phyloP scores from a whole-genome alignment of 1,140 invertebrate genomes.

The Drosophila melanica region DNA sequence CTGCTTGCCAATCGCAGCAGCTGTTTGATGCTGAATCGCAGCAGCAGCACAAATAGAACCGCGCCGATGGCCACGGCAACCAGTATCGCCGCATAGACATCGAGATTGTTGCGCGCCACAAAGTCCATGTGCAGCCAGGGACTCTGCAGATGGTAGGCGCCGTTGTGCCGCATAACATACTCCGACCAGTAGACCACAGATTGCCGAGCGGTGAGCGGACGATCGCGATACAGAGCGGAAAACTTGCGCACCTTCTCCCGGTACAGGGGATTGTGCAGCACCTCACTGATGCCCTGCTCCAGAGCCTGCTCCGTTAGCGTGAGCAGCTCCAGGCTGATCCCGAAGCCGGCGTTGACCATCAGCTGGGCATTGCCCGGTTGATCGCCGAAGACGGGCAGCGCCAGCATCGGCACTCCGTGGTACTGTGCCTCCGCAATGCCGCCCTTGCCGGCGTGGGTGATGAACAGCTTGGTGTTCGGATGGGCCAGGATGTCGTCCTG shows the following conservation, averaged over 20 bases:
- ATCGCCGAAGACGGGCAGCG: conserved; percentile 82
- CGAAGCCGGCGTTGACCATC: conserved; percentile 32
- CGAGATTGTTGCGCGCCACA: conserved; percentile 65
- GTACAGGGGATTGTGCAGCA: conserved; percentile 55
- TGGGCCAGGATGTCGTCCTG: conserved; percentile 85
- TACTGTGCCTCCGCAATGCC: conserved; percentile 84
- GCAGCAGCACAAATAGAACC: conserved; percentile 8
- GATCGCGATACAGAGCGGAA: conserved; percentile 69
- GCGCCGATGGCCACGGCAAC: conserved; percentile 11
- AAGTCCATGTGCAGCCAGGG: conserved; percentile 63
- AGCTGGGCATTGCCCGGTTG: conserved; percentile 47
- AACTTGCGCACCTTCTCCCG: conserved; percentile 35
- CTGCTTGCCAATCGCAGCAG: not conserved
- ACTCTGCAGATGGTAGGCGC: conserved; percentile 81
- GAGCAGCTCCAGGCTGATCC: conserved; percentile 60
- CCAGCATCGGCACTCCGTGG: conserved; percentile 84
- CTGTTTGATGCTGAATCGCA: conserved; percentile 1
- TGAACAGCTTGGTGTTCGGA: conserved; percentile 84
- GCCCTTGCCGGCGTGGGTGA: conserved; percentile 85
- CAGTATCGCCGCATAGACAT: conserved; percentile 57
- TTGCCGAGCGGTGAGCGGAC: conserved; percentile 80
- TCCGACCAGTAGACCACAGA: conserved; percentile 84
- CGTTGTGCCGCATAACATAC: conserved; percentile 84
- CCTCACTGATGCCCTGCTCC: conserved; percentile 31
- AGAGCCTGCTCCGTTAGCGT: conserved; percentile 22